Evolutionary conservation across 2,797 vertebrate species (phyloP).

Genomic region (Anolis apletophallus): DNA sequence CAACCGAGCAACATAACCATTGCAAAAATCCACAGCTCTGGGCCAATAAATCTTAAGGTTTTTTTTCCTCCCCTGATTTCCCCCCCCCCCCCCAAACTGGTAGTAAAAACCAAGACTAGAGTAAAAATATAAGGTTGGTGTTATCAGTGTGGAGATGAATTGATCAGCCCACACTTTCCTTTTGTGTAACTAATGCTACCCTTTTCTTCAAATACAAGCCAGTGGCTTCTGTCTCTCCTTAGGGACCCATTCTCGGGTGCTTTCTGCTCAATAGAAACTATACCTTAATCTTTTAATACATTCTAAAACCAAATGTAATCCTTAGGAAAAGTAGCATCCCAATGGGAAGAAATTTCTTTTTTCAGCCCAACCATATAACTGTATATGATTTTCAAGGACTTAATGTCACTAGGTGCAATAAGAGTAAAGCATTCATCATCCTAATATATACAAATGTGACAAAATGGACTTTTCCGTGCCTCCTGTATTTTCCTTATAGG

Average conservation of each 20-base stretch:
- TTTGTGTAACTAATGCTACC: neutral
- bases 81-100: neutral
- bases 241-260: neutral
- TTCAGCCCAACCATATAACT: neutral
- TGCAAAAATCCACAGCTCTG: neutral
- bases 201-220: neutral
- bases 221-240: neutral
- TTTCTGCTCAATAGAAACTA: neutral
- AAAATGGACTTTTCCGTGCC: neutral
- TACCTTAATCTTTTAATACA: neutral
- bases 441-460: slow-evolving; percentile 4
- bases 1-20: neutral
- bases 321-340: neutral
- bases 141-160: neutral
- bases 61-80: neutral
- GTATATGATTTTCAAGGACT: neutral
- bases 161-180: no score
- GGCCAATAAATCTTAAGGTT: neutral
- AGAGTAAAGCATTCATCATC: neutral
- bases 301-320: neutral
- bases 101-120: neutral
- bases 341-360: neutral
- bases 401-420: neutral
- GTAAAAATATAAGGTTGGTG: neutral
- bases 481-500: neutral